A percentile compares a stretch with the other conserved stretches of the same genome.
phyloP scores from a whole-genome alignment of 2,888 invertebrate genomes.

The Taphrorychus bicolor region DNA sequence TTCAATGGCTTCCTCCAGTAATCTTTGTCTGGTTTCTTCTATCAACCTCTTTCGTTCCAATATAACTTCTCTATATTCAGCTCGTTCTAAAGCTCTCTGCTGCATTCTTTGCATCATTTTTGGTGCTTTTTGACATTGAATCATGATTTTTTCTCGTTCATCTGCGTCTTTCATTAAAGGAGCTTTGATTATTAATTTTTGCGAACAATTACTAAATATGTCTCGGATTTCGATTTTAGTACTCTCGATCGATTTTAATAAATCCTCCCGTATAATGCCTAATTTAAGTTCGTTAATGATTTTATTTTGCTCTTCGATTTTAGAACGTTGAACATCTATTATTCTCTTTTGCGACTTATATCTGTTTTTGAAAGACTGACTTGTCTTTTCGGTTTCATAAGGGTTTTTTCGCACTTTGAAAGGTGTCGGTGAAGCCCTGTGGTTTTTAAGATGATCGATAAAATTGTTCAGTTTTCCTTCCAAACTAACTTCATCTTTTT shows the following conservation, averaged over 20 bases:
- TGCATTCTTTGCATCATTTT: conserved; percentile 77
- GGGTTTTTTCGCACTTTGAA: no score
- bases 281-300: conserved; percentile 77
- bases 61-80: conserved; percentile 58
- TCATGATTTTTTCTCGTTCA: conserved; percentile 56
- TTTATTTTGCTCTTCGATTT: conserved; percentile 74
- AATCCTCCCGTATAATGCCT: conserved; percentile 71
- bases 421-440: no score
- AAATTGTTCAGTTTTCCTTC: not conserved
- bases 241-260: conserved; percentile 66
- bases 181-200: conserved; percentile 60
- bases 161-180: conserved; percentile 59
- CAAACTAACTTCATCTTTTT: no score
- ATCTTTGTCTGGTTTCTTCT: conserved; percentile 63
- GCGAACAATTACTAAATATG: conserved; percentile 57
- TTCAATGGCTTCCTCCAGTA: conserved; percentile 69
- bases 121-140: conserved; percentile 67
- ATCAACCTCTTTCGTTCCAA: conserved; percentile 62
- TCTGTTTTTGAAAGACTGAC: conserved; percentile 53
- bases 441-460: not conserved
- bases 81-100: conserved; percentile 72
- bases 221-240: conserved; percentile 65
- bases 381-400: not conserved
- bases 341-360: conserved; percentile 75
- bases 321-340: conserved; percentile 74